Evolutionary conservation across 2,797 vertebrate genomes (phyloP).

Genomic region (Taeniopygia guttata): DNA sequence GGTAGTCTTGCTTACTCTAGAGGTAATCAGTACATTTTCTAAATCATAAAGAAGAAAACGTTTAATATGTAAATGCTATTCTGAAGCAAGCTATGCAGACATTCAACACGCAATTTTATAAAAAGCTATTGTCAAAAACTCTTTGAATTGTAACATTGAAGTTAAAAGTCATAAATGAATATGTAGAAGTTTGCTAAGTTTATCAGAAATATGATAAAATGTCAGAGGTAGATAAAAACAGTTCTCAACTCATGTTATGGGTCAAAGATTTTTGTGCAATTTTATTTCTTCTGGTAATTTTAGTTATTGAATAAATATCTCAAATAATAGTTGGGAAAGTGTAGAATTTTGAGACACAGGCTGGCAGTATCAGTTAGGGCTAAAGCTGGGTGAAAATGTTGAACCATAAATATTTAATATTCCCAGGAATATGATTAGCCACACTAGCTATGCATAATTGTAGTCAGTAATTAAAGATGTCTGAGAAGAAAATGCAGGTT

Average conservation of each 20-base stretch:
- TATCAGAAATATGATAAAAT: background rate
- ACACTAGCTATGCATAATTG: background rate
- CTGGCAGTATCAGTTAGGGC: background rate
- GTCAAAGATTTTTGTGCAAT: background rate
- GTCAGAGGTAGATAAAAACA: background rate
- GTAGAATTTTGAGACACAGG: background rate
- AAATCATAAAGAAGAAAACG: background rate
- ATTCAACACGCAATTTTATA: background rate
- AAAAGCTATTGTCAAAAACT: background rate
- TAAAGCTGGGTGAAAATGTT: background rate
- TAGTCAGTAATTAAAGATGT: background rate
- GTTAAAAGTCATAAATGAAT: background rate
- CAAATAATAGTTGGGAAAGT: background rate
- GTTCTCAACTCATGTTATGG: fast-evolving
- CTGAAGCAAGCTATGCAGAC: background rate
- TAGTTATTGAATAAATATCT: background rate
- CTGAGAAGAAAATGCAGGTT: background rate
- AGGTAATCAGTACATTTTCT: background rate
- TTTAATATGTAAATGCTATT: background rate
- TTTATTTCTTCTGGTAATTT: background rate
- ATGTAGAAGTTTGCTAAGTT: background rate
- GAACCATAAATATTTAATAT: background rate
- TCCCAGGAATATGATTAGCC: background rate
- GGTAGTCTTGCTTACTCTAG: background rate
- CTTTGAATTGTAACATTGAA: background rate